phyloP scores from a whole-genome alignment of 2,888 invertebrate species.

The Cordilura impudica region DNA sequence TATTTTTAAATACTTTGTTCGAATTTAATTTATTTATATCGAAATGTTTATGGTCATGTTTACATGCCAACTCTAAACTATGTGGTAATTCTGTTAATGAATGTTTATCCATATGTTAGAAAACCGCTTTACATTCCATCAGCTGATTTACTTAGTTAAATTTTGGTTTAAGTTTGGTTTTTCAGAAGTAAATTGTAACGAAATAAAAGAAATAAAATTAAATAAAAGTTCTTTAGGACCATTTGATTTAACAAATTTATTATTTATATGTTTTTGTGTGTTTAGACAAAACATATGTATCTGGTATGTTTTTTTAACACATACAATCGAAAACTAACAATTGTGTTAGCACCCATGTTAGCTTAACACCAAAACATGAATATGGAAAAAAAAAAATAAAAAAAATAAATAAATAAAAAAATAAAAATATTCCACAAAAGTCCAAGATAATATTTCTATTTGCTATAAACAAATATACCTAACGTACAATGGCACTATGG shows the following conservation, averaged over 20 bases:
- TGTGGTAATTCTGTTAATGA: not conserved
- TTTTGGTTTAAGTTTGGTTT: not conserved
- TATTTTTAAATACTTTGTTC: not conserved
- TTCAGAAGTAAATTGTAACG: not conserved
- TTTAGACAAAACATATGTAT: slow-evolving; percentile 1
- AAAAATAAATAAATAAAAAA: not conserved
- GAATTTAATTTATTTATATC: slow-evolving; percentile 33
- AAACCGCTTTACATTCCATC: not conserved
- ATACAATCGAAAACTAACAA: slow-evolving; percentile 30
- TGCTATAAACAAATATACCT: slow-evolving; percentile 44
- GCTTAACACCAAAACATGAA: slow-evolving; percentile 55
- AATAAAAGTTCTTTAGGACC: not conserved
- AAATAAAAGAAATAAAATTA: slow-evolving; percentile 23
- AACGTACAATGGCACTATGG: slow-evolving; percentile 38
- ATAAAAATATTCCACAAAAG: slow-evolving; percentile 33
- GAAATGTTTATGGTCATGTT: slow-evolving; percentile 1
- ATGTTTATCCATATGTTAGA: not conserved
- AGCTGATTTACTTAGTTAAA: slow-evolving; percentile 31
- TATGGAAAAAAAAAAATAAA: slow-evolving; percentile 4
- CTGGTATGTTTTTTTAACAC: not conserved
- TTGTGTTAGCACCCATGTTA: slow-evolving; percentile 60
- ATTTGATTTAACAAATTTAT: not conserved
- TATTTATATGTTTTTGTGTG: not conserved
- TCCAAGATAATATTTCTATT: slow-evolving; percentile 57
- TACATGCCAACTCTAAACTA: not conserved